These are phyloP conservation scores for Cairina moschata DNA, from an alignment of 2,113 vertebrate species.

Conservation along the genomic window DNA sequence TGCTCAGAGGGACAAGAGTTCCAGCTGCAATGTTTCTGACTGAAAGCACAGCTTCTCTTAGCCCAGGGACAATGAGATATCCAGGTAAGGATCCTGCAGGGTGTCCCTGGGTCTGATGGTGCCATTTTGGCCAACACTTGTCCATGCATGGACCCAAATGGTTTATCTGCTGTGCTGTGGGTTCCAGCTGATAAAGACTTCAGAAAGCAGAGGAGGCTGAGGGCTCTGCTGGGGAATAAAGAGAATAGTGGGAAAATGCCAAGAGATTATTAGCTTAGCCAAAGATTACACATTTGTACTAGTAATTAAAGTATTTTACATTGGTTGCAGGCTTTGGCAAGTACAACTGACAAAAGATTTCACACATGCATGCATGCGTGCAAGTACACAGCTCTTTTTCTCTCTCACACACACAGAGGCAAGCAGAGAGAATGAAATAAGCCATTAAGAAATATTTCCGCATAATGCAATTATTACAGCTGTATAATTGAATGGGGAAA, in stretches of 20 bases:
- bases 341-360: slow-evolving; percentile 78
- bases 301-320: slow-evolving; percentile 81
- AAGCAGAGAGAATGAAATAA: slow-evolving; percentile 83
- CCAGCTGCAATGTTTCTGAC: not conserved
- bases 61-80: not conserved
- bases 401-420: slow-evolving; percentile 43
- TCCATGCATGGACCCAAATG: not conserved
- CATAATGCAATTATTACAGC: slow-evolving; percentile 97
- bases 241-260: slow-evolving; percentile 62
- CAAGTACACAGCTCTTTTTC: slow-evolving; percentile 37
- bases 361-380: slow-evolving; percentile 35
- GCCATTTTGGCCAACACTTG: accelerated
- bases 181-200: slow-evolving; percentile 35
- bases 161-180: not conserved
- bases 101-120: too few species aligned
- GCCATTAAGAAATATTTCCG: slow-evolving; percentile 88
- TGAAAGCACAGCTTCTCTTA: not conserved
- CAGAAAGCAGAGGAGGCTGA: slow-evolving; percentile 52
- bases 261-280: slow-evolving; percentile 75
- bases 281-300: slow-evolving; percentile 73
- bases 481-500: slow-evolving; percentile 98
- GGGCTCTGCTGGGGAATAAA: slow-evolving; percentile 47
- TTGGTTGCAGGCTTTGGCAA: slow-evolving; percentile 76
- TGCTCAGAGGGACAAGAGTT: not conserved
- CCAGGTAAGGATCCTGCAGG: not conserved